Base-by-base conservation (phyloP, 2,113 vertebrate species). In the Oplegnathus fasciatus region DNA sequence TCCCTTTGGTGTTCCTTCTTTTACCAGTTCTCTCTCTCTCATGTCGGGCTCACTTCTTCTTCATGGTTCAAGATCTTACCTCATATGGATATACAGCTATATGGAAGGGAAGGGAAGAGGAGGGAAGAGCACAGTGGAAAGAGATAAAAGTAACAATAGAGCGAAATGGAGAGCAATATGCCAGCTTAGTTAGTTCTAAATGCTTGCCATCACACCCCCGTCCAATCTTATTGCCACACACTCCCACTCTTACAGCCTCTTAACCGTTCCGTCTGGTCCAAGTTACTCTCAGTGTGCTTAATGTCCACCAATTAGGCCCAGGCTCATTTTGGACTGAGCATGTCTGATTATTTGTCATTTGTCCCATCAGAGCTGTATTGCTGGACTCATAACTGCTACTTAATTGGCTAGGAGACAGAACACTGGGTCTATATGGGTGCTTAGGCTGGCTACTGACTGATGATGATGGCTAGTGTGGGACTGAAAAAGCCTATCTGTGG, bases 381-480 rank as follows among this genome's bases (percentile, higher is more conserved):
- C 89, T 85, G 78, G 86, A 87, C 84, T 93, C 92, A 86, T 92
- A 93, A 93, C 86, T 55, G 80, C 82, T 34, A 48, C 85, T 92
- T 94, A 94, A 94, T 93, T 93, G 91, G 91, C 89, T 87, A 11
- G 72, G 85, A 92, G 89, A 91, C 86, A 89, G 86, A 90, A 89
- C 66, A 55, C 77, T 80, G 83, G 83, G 82, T 88, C 90, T 91
- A 24, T 92, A 88, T 86, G 72, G 89, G 89, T 89, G 84, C 92
- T 92, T 90, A 91, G 84, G 86, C 83, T 57, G 82, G 87, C 64
- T 82, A 81, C 83, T 93, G 92, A 91, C 86, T 79, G 90, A 91
- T 92, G 89, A 91, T 93, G 91, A 89, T 93, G 80, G 86, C 80
- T 88, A 81, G 78, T 84, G 75, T 71, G 90, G 92, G 92, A 92